Percentiles rank a stretch among this genome's conserved stretches.
Conservation (phyloP, 2,797 vertebrate genomes). For the Esox masquinongy region DNA sequence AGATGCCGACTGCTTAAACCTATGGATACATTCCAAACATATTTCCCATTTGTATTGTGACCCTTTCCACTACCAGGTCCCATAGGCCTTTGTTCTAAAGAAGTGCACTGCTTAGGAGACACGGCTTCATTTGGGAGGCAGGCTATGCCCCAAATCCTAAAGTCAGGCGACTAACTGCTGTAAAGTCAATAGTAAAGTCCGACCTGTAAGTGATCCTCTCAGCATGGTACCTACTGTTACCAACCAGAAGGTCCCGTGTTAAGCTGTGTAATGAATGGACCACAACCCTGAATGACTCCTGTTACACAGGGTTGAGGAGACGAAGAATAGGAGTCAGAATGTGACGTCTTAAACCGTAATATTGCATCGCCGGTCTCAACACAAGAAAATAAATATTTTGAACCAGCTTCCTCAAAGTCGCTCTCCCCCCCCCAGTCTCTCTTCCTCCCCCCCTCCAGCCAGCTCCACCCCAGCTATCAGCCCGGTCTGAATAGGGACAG, state of each 20-base stretch:
- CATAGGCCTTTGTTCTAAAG: too few species aligned
- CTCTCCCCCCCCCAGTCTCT: background rate
- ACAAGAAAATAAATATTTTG: too few species aligned
- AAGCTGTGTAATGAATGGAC: background rate
- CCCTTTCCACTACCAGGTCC: too few species aligned
- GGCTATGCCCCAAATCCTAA: too few species aligned
- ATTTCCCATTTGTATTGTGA: too few species aligned
- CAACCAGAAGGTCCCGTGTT: constrained; percentile 8
- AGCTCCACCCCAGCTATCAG: background rate
- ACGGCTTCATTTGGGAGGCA: too few species aligned
- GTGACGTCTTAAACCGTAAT: background rate
- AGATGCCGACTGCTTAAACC: too few species aligned
- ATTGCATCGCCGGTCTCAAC: too few species aligned
- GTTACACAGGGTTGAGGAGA: background rate
- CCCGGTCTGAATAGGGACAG: background rate
- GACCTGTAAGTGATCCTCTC: constrained; percentile 2
- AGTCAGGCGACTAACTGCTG: too few species aligned
- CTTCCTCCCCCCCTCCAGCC: constrained; percentile 5
- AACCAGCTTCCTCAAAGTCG: background rate
- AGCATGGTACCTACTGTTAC: background rate
- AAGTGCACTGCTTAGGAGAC: too few species aligned
- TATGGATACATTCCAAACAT: too few species aligned
- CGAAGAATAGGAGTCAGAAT: constrained; percentile 3
- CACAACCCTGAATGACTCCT: background rate
- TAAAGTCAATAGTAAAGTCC: too few species aligned